A percentile compares a stretch with the other conserved stretches of the same genome.
These are phyloP conservation scores for Hirtodrosophila trivittata DNA, from an alignment of 2,888 invertebrate genomes.

Conservation along the genomic window DNA sequence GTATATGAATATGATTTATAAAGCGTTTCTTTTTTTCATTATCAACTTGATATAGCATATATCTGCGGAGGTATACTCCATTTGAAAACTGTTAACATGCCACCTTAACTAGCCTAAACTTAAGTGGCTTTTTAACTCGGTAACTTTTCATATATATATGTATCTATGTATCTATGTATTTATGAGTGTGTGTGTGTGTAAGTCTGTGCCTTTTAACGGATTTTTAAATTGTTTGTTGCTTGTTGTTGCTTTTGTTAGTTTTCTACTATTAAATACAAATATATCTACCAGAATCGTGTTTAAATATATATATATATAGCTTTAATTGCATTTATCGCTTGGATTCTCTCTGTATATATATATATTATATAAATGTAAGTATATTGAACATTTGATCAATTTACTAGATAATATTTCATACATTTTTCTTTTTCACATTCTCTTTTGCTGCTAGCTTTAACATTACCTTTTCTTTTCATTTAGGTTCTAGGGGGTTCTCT, in stretches of 20 bases:
- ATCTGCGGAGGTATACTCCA: no score
- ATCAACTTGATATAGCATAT: no score
- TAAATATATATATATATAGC: slow-evolving; percentile 6
- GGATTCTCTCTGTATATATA: neutral
- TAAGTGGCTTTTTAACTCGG: slow-evolving; percentile 56
- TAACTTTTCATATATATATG: neutral
- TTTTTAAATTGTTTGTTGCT: slow-evolving; percentile 6
- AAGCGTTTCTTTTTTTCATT: no score
- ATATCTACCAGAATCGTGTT: slow-evolving; percentile 25
- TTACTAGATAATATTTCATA: slow-evolving; percentile 24
- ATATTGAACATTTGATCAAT: slow-evolving; percentile 22
- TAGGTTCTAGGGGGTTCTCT: neutral
- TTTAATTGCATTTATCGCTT: slow-evolving; percentile 8
- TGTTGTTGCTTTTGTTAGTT: slow-evolving; percentile 13
- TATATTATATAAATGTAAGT: slow-evolving; percentile 11
- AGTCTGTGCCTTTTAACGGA: slow-evolving; percentile 19
- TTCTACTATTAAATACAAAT: slow-evolving; percentile 38
- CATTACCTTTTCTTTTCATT: slow-evolving; percentile 5
- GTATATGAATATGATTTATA: slow-evolving; percentile 5
- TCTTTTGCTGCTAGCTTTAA: neutral
- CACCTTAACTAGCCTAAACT: slow-evolving; percentile 39
- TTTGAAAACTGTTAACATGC: slow-evolving; percentile 23
- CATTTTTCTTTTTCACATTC: neutral
- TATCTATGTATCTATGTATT: neutral
- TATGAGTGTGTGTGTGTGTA: slow-evolving; percentile 8